These are phyloP conservation scores for Leptodactylus fallax DNA, from an alignment of 2,797 vertebrate genomes.

Conservation along the genomic window DNA sequence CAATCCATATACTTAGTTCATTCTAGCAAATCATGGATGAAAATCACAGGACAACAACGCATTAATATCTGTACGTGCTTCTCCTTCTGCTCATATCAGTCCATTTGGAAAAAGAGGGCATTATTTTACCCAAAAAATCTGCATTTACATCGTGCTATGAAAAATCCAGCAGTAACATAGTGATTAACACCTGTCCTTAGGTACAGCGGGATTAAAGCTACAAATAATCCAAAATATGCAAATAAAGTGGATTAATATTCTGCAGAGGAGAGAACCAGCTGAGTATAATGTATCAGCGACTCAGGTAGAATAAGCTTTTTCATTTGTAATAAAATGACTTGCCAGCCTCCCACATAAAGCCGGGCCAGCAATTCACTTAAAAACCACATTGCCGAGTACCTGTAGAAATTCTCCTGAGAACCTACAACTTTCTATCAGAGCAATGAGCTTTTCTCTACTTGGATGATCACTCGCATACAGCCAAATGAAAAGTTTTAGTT, in stretches of 20 bases:
- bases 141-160: background rate
- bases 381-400: background rate
- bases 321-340: constrained; percentile 27
- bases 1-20: background rate
- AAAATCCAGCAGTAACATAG: background rate
- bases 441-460: constrained; percentile 35
- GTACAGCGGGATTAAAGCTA: background rate
- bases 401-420: background rate
- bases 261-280: background rate
- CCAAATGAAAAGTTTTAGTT: background rate
- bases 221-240: constrained; percentile 21
- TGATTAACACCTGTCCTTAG: constrained; percentile 24
- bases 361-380: background rate
- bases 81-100: background rate
- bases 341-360: constrained; percentile 25
- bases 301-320: background rate
- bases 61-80: background rate
- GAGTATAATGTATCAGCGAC: background rate
- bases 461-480: background rate
- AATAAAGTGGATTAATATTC: constrained; percentile 32
- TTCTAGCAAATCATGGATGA: background rate
- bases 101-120: background rate
- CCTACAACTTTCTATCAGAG: background rate
- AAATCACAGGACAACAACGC: background rate
- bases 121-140: background rate